These are phyloP conservation scores for Aeoliscus strigatus DNA, from an alignment of 2,797 vertebrate species.

Conservation along the genomic window DNA sequence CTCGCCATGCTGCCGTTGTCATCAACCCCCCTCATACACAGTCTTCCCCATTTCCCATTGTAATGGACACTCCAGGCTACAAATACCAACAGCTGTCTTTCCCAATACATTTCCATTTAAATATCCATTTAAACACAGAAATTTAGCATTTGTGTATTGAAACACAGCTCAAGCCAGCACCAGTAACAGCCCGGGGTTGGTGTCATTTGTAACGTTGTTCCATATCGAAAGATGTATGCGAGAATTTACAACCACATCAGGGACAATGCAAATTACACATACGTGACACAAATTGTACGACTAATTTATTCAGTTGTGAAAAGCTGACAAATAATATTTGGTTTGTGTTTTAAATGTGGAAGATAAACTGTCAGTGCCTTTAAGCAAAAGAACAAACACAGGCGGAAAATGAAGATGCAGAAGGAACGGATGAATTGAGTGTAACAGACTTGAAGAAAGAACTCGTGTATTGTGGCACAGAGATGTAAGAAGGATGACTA, in stretches of 20 bases:
- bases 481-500: conserved; percentile 63
- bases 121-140: conserved; percentile 65
- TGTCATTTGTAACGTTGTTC: conserved; percentile 39
- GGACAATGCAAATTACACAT: conserved; percentile 3
- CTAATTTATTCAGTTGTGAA: background rate
- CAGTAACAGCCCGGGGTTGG: conserved; percentile 18
- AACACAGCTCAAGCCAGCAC: conserved; percentile 27
- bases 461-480: conserved; percentile 36
- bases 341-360: too few species aligned
- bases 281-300: conserved; percentile 9
- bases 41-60: conserved; percentile 84
- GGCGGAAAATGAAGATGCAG: background rate
- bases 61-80: conserved; percentile 85
- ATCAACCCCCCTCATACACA: conserved; percentile 52
- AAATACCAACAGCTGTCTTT: conserved; percentile 75
- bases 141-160: conserved; percentile 67
- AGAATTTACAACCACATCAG: conserved; percentile 32
- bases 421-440: conserved; percentile 9
- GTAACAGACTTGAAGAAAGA: conserved; percentile 27
- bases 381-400: too few species aligned
- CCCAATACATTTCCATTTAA: conserved; percentile 72
- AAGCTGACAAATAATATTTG: too few species aligned
- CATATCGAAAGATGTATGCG: conserved; percentile 13
- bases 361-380: too few species aligned
- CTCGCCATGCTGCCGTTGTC: conserved; percentile 86